Percentiles rank a stretch among this genome's conserved stretches.
Conservation (phyloP, 1,140 invertebrate genomes). For the Riptortus pedestris region DNA sequence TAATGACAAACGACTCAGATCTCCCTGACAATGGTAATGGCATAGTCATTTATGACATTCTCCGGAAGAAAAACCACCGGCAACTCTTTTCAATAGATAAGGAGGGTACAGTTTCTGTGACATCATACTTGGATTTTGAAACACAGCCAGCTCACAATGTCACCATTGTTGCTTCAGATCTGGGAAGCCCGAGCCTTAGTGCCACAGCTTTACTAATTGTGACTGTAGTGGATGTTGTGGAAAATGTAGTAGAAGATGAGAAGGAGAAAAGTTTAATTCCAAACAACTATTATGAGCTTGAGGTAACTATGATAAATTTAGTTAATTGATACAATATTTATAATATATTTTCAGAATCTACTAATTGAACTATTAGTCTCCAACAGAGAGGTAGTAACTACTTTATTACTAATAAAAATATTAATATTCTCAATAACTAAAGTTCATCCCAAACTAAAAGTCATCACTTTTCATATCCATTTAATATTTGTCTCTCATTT, state of each 20-base stretch:
- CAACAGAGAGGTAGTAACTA: too few relatives aligned
- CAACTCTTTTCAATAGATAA: conserved; percentile 68
- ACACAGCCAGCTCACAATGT: conserved; percentile 54
- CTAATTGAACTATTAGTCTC: too few relatives aligned
- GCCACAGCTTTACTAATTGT: conserved; percentile 61
- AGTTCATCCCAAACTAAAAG: too few relatives aligned
- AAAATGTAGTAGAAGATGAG: conserved; percentile 35
- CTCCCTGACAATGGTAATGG: conserved; percentile 70
- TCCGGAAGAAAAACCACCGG: conserved; percentile 45
- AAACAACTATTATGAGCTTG: conserved; percentile 63
- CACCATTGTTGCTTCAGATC: conserved; percentile 68
- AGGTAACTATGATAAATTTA: conserved; percentile 35
- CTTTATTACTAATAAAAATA: too few relatives aligned
- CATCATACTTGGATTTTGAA: conserved; percentile 62
- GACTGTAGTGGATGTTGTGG: conserved; percentile 52
- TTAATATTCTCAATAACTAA: too few relatives aligned
- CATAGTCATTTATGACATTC: conserved; percentile 59
- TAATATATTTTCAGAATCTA: too few relatives aligned
- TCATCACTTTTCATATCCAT: too few relatives aligned
- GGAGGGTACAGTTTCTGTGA: conserved; percentile 66
- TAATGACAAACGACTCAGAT: conserved; percentile 76
- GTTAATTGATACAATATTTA: too few relatives aligned
- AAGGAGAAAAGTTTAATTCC: conserved; percentile 9
- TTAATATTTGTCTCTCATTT: too few relatives aligned
- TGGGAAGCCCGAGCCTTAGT: conserved; percentile 67